Conservation (phyloP, 2,797 vertebrate genomes). For the Pantherophis alleghaniensis region DNA sequence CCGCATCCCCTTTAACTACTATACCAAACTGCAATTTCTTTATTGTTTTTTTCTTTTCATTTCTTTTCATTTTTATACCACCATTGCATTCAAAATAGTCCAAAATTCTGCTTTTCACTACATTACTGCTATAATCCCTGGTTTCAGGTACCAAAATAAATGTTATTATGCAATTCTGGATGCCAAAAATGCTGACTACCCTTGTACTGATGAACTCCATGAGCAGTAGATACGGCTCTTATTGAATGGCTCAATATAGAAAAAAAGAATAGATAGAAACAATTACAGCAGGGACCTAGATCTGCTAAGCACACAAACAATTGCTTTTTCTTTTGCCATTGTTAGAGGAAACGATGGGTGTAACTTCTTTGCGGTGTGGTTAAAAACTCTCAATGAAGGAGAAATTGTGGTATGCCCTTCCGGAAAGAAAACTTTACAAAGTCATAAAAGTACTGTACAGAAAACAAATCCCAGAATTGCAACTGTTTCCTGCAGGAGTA, state of each 20-base stretch:
- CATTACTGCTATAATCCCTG: background rate
- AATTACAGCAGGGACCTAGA: background rate
- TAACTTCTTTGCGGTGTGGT: slow-evolving; percentile 43
- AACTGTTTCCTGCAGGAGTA: background rate
- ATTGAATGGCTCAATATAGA: background rate
- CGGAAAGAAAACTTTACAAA: slow-evolving; percentile 15
- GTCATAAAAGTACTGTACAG: slow-evolving; percentile 15
- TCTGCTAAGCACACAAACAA: background rate
- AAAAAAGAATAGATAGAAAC: background rate
- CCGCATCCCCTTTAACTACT: too few relatives aligned
- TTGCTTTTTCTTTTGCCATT: slow-evolving; percentile 52
- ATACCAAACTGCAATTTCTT: background rate
- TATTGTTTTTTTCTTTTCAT: background rate
- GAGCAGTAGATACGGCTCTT: background rate
- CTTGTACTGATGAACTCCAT: background rate
- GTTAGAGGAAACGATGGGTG: slow-evolving; percentile 55
- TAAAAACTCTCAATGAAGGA: slow-evolving; percentile 35
- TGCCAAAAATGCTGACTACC: background rate
- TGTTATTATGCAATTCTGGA: background rate
- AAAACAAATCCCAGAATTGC: slow-evolving; percentile 20
- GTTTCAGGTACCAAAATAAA: background rate
- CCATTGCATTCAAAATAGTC: background rate
- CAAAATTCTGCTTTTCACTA: background rate
- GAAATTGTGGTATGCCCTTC: slow-evolving; percentile 36
- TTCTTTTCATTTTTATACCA: background rate